Percentiles rank a stretch among this genome's conserved stretches.
These are phyloP conservation scores for Cryptus armator DNA, from an alignment of 2,888 invertebrate genomes.

Conservation along the genomic window DNA sequence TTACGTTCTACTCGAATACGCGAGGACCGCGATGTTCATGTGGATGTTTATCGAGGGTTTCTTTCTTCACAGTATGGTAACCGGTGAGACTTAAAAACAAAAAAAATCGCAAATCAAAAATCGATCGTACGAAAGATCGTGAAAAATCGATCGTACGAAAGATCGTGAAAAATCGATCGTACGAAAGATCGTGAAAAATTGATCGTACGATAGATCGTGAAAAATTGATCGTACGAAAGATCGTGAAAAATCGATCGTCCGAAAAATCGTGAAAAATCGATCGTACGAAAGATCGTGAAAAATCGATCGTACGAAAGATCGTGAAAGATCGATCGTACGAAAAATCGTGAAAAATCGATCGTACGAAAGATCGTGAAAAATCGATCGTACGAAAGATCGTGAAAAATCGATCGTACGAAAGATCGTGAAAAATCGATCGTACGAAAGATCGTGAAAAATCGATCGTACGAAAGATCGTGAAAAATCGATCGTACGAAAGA, in stretches of 20 bases:
- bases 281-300: too few species aligned
- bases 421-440: not conserved
- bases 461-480: too few species aligned
- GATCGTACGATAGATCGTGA: not conserved
- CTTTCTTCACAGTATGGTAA: slow-evolving; percentile 94
- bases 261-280: not conserved
- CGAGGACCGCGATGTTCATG: slow-evolving; percentile 95
- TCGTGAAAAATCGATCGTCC: not conserved
- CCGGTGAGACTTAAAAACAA: slow-evolving; percentile 85
- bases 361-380: too few species aligned
- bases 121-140: not conserved
- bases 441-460: not conserved
- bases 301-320: not conserved
- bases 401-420: too few species aligned
- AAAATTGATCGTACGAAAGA: too few species aligned
- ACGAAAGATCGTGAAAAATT: too few species aligned
- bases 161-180: too few species aligned
- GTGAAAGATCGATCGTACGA: too few species aligned
- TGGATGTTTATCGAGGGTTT: slow-evolving; percentile 99
- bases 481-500: not conserved
- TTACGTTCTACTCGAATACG: slow-evolving; percentile 94
- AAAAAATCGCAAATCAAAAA: too few species aligned
- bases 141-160: too few species aligned
- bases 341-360: too few species aligned
- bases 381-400: not conserved